Evolutionary conservation across 2,797 vertebrate genomes (phyloP).

Genomic region (Triplophysa yarkandensis): DNA sequence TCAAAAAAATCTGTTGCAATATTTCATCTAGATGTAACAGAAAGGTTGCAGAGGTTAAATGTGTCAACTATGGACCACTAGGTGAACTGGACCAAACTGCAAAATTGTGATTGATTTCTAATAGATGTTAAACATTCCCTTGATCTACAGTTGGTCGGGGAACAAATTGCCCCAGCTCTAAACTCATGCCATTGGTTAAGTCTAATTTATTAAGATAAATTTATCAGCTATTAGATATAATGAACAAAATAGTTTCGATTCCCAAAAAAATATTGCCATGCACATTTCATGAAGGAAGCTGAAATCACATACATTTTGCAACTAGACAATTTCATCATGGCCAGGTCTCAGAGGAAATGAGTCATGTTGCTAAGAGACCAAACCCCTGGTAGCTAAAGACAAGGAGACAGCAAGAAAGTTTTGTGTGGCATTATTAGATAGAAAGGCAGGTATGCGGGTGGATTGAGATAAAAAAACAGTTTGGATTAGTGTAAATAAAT

Average conservation of each 20-base stretch:
- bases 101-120: not conserved
- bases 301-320: constrained; percentile 10
- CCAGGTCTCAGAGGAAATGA: constrained; percentile 56
- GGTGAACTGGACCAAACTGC: too few relatives aligned
- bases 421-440: constrained; percentile 52
- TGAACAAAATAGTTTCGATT: too few relatives aligned
- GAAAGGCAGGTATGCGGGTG: constrained; percentile 61
- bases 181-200: not conserved
- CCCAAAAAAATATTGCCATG: not conserved
- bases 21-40: not conserved
- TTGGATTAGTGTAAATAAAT: constrained; percentile 8
- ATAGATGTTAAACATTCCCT: not conserved
- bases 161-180: not conserved
- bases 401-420: constrained; percentile 56
- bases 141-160: not conserved
- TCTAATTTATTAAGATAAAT: not conserved
- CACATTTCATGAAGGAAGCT: constrained; percentile 8
- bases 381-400: constrained; percentile 47
- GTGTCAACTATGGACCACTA: too few relatives aligned
- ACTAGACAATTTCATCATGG: constrained; percentile 38
- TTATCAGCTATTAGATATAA: too few relatives aligned
- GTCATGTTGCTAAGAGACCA: constrained; percentile 66
- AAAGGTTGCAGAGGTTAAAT: not conserved
- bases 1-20: not conserved
- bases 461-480: constrained; percentile 39